Evolutionary conservation across 2,113 vertebrate species (phyloP), one percentile per base, ranked within the genome.

Genomic region (Aramus guarauna): DNA sequence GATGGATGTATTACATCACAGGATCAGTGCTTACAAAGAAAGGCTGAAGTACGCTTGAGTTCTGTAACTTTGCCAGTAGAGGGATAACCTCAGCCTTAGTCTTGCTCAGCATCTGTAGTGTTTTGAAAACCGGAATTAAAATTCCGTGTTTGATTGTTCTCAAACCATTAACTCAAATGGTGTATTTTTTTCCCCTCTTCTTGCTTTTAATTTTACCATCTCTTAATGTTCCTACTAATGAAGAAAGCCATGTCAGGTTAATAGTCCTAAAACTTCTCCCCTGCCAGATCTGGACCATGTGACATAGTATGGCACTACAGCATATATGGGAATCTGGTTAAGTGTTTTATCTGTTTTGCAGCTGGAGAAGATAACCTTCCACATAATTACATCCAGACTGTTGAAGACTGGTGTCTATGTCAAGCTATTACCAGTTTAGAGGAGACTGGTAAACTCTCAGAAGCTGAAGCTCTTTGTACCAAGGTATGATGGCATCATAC

Each of bases 321-420:
- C 26, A 20, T 48, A 12, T 13, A 23, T 6, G 24, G 9, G 55
- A 34, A 27, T 63, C n/a, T 52, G 6, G 15, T 78, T 64, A 72
- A 84, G 45, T 48, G 27, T 62, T 92, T 30, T 34, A 29, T 94
- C 76, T 94, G 39, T 36, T 95, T 97, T 90, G 20, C 97, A 99
- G 99, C 99, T 96, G 98, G 95, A 90, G 90, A 63, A 80, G 97
- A 98, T 81, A 97, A 97, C 58, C 96, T 98, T 76, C 98, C 99
- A 81, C 92, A 23, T 84, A 98, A 95, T 71, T 98, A 99, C 34
- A 96, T 98, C 67, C 97, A 85, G 62, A 91, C 94, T 90, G 98
- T 99, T 63, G 98, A 99, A 94, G 98, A 95, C 71, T 99, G 99
- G 99, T 99, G 98, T 41, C 96, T 99, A 4, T 99, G 98, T 85